Conservation (phyloP, 1,140 invertebrate species). For the Anastrepha obliqua region DNA sequence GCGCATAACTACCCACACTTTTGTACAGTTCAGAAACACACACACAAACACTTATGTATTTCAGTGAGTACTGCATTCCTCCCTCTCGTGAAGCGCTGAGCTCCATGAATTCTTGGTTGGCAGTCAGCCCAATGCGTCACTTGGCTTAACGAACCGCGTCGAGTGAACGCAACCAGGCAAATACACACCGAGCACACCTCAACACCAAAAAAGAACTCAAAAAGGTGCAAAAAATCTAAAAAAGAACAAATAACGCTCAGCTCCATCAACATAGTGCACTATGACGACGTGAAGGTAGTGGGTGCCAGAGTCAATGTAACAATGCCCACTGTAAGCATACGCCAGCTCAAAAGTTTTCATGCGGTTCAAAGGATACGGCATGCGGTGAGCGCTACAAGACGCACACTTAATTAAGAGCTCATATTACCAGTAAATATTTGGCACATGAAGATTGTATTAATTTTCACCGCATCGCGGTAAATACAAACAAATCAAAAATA, state of each 20-base stretch:
- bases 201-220: constrained; percentile 36
- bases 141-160: constrained; percentile 41
- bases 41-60: background rate
- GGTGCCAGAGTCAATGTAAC: constrained; percentile 16
- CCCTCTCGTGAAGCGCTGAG: background rate
- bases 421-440: constrained; percentile 75
- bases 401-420: constrained; percentile 74
- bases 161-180: constrained; percentile 47
- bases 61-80: background rate
- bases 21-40: background rate
- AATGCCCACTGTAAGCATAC: background rate
- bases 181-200: constrained; percentile 36
- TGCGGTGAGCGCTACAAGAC: constrained; percentile 7
- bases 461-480: constrained; percentile 59
- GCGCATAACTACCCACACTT: background rate
- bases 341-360: constrained; percentile 6
- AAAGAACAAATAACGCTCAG: background rate
- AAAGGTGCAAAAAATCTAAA: constrained; percentile 5
- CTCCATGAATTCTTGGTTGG: background rate
- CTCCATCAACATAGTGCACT: background rate
- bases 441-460: constrained; percentile 74
- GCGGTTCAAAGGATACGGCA: constrained; percentile 17
- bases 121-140: constrained; percentile 39
- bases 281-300: background rate
- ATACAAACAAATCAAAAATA: background rate